phyloP scores from a whole-genome alignment of 2,113 vertebrate species.

The Nycticryphes semicollaris region DNA sequence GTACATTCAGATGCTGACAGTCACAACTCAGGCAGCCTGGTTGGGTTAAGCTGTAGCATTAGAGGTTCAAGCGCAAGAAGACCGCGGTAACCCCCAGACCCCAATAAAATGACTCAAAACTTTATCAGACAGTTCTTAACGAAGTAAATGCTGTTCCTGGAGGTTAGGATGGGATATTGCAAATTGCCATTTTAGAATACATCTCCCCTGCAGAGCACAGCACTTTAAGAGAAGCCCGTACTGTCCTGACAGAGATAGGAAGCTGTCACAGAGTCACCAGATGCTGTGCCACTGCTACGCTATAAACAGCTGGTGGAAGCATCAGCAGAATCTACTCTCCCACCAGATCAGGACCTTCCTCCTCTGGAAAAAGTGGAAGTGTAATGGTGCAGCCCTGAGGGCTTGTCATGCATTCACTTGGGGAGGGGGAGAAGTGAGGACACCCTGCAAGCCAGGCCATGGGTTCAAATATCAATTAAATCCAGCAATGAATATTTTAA shows the following conservation, averaged over 20 bases:
- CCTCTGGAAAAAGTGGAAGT: background rate
- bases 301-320: background rate
- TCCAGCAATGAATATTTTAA: background rate
- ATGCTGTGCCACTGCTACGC: background rate
- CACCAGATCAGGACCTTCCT: background rate
- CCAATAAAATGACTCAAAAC: background rate
- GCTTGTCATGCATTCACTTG: background rate
- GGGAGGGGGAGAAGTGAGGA: background rate
- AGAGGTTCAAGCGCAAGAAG: background rate
- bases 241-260: background rate
- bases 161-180: background rate
- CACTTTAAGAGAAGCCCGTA: background rate
- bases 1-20: background rate
- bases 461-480: background rate
- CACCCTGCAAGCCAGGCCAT: background rate
- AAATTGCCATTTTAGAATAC: background rate
- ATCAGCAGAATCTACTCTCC: background rate
- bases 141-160: background rate
- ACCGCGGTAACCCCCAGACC: background rate
- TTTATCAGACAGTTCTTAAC: background rate
- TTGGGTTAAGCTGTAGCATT: conserved; percentile 9
- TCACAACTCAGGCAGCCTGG: background rate
- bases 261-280: background rate
- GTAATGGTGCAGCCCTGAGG: background rate
- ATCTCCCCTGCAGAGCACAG: background rate